These are phyloP conservation scores for Apotomis turbidana DNA, from an alignment of 2,888 invertebrate species.

Conservation along the genomic window DNA sequence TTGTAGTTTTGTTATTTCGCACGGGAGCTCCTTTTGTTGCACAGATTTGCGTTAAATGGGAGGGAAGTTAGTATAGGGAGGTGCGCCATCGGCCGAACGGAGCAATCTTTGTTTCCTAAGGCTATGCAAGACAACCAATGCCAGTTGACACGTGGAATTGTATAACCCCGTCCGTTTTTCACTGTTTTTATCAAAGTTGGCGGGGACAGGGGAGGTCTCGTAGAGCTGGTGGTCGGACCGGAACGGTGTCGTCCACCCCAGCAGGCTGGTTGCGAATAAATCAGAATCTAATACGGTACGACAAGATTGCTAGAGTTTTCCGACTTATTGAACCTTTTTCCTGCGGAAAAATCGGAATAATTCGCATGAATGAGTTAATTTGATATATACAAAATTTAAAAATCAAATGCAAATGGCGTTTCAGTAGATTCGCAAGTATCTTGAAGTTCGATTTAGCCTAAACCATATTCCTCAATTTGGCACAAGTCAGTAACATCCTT, in stretches of 20 bases:
- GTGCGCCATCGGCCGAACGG: slow-evolving; percentile 77
- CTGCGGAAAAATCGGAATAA: slow-evolving; percentile 44
- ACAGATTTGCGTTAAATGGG: slow-evolving; percentile 81
- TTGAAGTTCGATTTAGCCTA: no score
- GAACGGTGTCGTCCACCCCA: slow-evolving; percentile 73
- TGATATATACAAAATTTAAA: neutral
- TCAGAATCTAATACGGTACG: slow-evolving; percentile 78
- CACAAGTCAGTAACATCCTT: no score
- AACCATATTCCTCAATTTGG: no score
- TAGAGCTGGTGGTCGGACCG: slow-evolving; percentile 60
- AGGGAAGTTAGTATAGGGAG: slow-evolving; percentile 81
- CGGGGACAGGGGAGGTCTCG: slow-evolving; percentile 57
- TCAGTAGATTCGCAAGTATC: no score
- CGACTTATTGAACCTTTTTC: slow-evolving; percentile 72
- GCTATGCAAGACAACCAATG: slow-evolving; percentile 68
- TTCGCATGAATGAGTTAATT: slow-evolving; percentile 26
- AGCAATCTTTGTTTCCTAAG: slow-evolving; percentile 81
- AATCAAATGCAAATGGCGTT: neutral
- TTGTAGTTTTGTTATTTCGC: slow-evolving; percentile 82
- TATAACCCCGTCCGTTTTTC: slow-evolving; percentile 50
- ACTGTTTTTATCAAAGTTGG: slow-evolving; percentile 40
- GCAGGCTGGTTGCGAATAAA: slow-evolving; percentile 71
- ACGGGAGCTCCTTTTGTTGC: slow-evolving; percentile 80
- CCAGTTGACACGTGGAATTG: slow-evolving; percentile 59
- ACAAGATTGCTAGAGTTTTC: slow-evolving; percentile 76